These are phyloP conservation scores for Malurus elegans DNA, from an alignment of 2,113 vertebrate genomes.

Conservation along the genomic window DNA sequence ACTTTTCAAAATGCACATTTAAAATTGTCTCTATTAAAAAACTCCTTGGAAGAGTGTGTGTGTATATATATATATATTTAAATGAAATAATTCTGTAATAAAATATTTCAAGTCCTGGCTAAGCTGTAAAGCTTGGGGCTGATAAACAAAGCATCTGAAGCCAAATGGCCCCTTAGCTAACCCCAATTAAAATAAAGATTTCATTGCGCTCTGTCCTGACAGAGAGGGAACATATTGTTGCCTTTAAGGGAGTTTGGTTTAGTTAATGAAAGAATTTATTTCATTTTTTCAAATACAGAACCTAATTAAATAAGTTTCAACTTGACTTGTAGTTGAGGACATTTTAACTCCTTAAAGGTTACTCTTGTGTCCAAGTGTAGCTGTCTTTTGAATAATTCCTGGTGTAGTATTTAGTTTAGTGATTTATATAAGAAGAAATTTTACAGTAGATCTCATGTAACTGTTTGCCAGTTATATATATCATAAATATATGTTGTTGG, in stretches of 20 bases:
- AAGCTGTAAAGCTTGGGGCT: slow-evolving; percentile 76
- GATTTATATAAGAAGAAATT: background rate
- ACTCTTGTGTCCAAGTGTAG: background rate
- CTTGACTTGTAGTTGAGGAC: slow-evolving; percentile 71
- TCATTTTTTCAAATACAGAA: slow-evolving; percentile 68
- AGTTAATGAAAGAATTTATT: slow-evolving; percentile 81
- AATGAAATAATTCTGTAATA: slow-evolving; percentile 68
- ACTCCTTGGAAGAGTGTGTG: background rate
- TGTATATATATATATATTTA: background rate
- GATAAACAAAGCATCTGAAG: slow-evolving; percentile 80
- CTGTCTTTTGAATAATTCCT: background rate
- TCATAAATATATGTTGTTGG: background rate
- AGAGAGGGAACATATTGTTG: slow-evolving; percentile 83
- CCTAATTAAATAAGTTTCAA: slow-evolving; percentile 80
- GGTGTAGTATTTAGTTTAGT: background rate
- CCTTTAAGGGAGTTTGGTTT: slow-evolving; percentile 83
- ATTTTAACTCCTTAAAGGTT: slow-evolving; percentile 75
- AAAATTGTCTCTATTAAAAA: slow-evolving; percentile 11
- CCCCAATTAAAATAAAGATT: slow-evolving; percentile 85
- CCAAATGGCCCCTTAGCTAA: slow-evolving; percentile 79
- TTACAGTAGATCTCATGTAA: background rate
- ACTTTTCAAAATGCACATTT: slow-evolving; percentile 30
- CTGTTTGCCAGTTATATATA: background rate
- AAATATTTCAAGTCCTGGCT: slow-evolving; percentile 74
- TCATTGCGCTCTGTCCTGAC: slow-evolving; percentile 79